Percentiles rank a stretch among this genome's conserved stretches.
phyloP scores from a whole-genome alignment of 2,113 vertebrate genomes.

The Nyctereutes procyonoides region DNA sequence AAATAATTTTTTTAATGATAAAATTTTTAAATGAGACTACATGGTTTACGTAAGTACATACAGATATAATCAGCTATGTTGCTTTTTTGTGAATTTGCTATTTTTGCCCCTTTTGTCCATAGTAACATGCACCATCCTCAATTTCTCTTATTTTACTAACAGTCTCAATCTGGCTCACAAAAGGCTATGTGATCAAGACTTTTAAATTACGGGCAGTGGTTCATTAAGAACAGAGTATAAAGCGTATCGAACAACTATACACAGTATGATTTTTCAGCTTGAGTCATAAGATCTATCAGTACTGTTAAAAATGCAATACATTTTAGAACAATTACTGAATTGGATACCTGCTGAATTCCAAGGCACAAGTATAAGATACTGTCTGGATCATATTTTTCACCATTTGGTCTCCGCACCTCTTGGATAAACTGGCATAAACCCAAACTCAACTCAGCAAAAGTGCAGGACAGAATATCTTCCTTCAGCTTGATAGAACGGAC shows the following conservation, averaged over 20 bases:
- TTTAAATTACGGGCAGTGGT: slow-evolving; percentile 22
- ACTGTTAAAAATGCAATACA: slow-evolving; percentile 35
- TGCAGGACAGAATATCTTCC: slow-evolving; percentile 95
- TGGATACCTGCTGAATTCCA: slow-evolving; percentile 96
- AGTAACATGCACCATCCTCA: not conserved
- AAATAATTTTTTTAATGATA: too few species aligned
- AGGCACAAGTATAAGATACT: slow-evolving; percentile 99
- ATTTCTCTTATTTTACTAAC: slow-evolving; percentile 3
- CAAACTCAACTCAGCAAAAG: slow-evolving; percentile 96
- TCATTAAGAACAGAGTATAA: not conserved
- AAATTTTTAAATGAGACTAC: not conserved
- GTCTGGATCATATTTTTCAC: slow-evolving; percentile 94
- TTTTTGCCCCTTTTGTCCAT: not conserved
- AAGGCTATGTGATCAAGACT: not conserved
- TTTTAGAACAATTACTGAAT: not conserved
- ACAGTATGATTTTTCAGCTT: slow-evolving; percentile 5
- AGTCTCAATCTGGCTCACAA: slow-evolving; percentile 42
- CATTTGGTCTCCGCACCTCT: slow-evolving; percentile 95
- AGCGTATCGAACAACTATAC: not conserved
- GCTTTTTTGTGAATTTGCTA: slow-evolving; percentile 24
- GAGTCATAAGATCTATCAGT: slow-evolving; percentile 24
- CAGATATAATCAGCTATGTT: not conserved
- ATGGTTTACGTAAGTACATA: not conserved
- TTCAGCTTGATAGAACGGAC: slow-evolving; percentile 93
- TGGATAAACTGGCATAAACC: slow-evolving; percentile 96